These are phyloP conservation scores for Merops nubicus DNA, from an alignment of 2,113 vertebrate genomes.

Conservation along the genomic window DNA sequence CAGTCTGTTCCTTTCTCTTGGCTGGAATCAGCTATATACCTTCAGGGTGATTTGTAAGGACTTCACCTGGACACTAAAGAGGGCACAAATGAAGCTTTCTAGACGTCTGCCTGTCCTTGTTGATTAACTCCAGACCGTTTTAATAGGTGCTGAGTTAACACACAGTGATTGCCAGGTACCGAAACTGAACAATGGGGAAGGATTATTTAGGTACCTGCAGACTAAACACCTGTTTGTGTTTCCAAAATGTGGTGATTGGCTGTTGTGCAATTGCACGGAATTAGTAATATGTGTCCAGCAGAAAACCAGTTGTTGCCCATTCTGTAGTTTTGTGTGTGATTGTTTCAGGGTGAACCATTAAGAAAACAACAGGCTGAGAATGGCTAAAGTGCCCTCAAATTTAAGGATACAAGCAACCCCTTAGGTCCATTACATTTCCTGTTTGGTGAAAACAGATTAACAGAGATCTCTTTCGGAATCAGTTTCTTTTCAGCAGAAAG, in stretches of 20 bases:
- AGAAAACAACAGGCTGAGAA: not conserved
- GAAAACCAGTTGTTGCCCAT: not conserved
- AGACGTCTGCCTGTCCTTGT: not conserved
- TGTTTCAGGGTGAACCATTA: not conserved
- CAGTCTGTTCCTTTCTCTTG: not conserved
- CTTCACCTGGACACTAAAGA: not conserved
- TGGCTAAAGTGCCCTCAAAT: not conserved
- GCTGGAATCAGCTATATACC: not conserved
- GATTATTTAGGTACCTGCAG: not conserved
- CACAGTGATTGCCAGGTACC: not conserved
- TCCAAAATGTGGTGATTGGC: not conserved
- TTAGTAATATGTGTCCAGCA: not conserved
- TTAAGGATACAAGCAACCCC: not conserved
- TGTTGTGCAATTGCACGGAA: not conserved
- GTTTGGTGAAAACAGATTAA: not conserved
- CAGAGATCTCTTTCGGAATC: not conserved
- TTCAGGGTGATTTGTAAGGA: not conserved
- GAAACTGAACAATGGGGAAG: not conserved
- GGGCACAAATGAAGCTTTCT: not conserved
- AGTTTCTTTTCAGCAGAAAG: not conserved
- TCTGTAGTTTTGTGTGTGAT: not conserved
- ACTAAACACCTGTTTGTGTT: not conserved
- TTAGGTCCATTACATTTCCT: not conserved
- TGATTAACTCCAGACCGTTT: not conserved
- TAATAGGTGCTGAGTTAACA: not conserved